Conservation (phyloP, 2,797 vertebrate genomes). For the Sciurus vulgaris region DNA sequence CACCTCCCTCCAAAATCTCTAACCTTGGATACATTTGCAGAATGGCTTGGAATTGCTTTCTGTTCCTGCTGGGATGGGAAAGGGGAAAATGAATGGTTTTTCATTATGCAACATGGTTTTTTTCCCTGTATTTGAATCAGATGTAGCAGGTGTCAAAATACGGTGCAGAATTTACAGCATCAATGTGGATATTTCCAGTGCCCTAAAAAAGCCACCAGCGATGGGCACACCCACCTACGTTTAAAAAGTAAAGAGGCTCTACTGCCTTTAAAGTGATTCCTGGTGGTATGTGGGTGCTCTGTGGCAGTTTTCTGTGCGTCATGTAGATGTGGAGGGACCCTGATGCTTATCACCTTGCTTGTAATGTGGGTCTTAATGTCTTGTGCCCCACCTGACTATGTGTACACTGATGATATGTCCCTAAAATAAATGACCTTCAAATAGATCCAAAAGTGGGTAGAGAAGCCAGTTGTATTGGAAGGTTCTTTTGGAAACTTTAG, state of each 20-base stretch:
- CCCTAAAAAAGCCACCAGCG: neutral
- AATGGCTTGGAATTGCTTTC: conserved; percentile 62
- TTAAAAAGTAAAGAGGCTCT: neutral
- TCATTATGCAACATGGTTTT: neutral
- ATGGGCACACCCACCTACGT: neutral
- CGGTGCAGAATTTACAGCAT: conserved; percentile 48
- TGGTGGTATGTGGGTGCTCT: neutral
- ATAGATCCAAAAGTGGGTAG: neutral
- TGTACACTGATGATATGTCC: neutral
- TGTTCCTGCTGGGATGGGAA: conserved; percentile 57
- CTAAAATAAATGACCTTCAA: neutral
- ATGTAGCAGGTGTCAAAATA: conserved; percentile 58
- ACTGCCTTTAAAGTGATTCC: neutral
- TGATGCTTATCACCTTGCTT: neutral
- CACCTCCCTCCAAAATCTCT: conserved; percentile 57
- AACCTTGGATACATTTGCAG: conserved; percentile 63
- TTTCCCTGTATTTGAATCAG: conserved; percentile 56
- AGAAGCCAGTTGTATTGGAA: neutral
- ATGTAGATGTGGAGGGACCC: neutral
- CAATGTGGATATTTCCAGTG: conserved; percentile 60
- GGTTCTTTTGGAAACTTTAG: neutral
- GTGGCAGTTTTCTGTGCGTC: neutral
- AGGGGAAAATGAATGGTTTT: conserved; percentile 60
- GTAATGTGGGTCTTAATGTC: neutral
- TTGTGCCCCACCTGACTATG: neutral